Evolutionary conservation across 2,888 invertebrate species (phyloP).

Genomic region (Caenorhabditis sp.): DNA sequence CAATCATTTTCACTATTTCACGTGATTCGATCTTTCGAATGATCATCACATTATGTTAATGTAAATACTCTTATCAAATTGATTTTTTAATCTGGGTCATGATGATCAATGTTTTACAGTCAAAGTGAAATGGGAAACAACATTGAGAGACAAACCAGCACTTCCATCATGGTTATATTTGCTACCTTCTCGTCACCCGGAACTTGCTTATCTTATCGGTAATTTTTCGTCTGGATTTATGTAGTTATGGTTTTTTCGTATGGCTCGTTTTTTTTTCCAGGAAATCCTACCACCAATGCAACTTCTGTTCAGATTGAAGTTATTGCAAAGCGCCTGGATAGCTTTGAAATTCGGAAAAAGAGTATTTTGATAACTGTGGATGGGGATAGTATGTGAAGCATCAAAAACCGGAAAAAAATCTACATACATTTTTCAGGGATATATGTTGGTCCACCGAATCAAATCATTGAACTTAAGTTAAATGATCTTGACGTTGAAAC

Average conservation of each 20-base stretch:
- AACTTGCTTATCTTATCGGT: conserved; percentile 65
- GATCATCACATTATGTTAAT: background rate
- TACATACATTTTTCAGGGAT: conserved; percentile 25
- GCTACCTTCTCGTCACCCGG: conserved; percentile 61
- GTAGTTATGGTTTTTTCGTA: too few relatives aligned
- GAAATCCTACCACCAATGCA: conserved; percentile 65
- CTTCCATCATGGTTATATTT: conserved; percentile 68
- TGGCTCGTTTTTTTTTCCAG: conserved; percentile 31
- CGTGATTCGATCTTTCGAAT: too few relatives aligned
- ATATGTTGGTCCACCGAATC: conserved; percentile 49
- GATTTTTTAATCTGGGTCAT: background rate
- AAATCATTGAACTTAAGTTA: conserved; percentile 58
- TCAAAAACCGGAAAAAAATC: background rate
- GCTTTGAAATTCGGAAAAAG: conserved; percentile 60
- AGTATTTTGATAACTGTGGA: conserved; percentile 58
- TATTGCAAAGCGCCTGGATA: conserved; percentile 65
- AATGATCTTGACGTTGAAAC: conserved; percentile 66
- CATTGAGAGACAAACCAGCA: conserved; percentile 62
- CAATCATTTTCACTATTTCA: too few relatives aligned
- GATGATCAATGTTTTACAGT: conserved; percentile 41
- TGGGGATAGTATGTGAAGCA: conserved; percentile 53
- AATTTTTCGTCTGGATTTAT: background rate
- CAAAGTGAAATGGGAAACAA: conserved; percentile 69
- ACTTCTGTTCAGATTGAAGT: conserved; percentile 64
- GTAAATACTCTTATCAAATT: background rate